Evolutionary conservation across 2,888 invertebrate genomes (phyloP).

Genomic region (Oligia latruncula): DNA sequence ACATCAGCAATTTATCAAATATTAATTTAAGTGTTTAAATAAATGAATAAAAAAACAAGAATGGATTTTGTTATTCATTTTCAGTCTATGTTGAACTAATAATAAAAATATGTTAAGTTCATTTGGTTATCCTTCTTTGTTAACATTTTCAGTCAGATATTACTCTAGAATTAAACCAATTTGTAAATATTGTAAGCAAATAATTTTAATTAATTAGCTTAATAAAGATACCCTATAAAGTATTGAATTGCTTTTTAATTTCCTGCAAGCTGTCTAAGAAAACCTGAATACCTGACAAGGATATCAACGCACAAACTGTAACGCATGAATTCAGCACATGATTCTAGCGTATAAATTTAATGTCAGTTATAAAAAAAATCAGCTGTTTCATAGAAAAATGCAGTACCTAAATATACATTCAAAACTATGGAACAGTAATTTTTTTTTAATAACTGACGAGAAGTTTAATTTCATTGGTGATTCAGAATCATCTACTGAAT

Average conservation of each 20-base stretch:
- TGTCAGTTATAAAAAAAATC: neutral
- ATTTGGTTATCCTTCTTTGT: slow-evolving; percentile 3
- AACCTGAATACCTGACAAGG: too few species aligned
- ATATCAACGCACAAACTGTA: too few species aligned
- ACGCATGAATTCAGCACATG: neutral
- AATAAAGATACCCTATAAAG: slow-evolving; percentile 75
- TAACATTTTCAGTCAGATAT: slow-evolving; percentile 29
- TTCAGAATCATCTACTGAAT: too few species aligned
- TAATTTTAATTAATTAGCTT: slow-evolving; percentile 79
- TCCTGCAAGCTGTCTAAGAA: neutral
- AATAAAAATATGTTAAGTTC: neutral
- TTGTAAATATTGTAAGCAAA: slow-evolving; percentile 72
- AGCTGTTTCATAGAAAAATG: neutral
- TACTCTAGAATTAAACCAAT: slow-evolving; percentile 52
- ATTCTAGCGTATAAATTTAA: neutral
- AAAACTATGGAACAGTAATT: neutral
- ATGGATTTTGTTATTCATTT: slow-evolving; percentile 16
- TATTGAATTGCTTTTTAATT: slow-evolving; percentile 15
- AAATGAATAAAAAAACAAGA: slow-evolving; percentile 2
- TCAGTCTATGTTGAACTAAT: slow-evolving; percentile 16
- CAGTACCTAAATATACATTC: neutral
- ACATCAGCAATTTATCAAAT: slow-evolving; percentile 34
- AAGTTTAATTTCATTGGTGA: too few species aligned
- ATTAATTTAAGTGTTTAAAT: neutral
- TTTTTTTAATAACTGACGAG: neutral